phyloP scores from a whole-genome alignment of 1,140 invertebrate genomes.

The Brachionus rotundiformis region DNA sequence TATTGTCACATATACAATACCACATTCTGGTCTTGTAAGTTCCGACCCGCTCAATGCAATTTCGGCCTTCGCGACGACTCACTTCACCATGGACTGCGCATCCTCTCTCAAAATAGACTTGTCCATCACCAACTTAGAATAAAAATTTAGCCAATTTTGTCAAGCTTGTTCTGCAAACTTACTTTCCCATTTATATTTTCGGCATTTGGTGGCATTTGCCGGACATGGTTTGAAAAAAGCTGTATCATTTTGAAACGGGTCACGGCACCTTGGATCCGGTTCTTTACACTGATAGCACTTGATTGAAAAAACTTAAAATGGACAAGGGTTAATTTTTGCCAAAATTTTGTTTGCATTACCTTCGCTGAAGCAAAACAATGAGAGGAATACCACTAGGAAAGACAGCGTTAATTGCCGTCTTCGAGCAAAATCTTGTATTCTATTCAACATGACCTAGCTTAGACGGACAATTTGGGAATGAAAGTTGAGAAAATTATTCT shows the following conservation, averaged over 20 bases:
- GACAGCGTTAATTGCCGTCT: neutral
- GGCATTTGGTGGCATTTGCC: conserved; percentile 47
- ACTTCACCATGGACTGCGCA: conserved; percentile 44
- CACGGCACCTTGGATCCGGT: conserved; percentile 49
- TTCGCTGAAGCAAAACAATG: conserved; percentile 11
- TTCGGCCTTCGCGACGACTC: conserved; percentile 45
- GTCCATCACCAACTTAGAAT: conserved; percentile 44
- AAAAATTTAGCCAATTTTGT: too few species aligned
- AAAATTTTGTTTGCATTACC: too few species aligned
- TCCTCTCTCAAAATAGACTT: conserved; percentile 40
- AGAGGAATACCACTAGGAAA: neutral
- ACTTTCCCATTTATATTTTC: conserved; percentile 53
- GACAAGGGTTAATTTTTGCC: neutral
- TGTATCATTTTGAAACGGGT: conserved; percentile 52
- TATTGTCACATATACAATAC: conserved; percentile 52
- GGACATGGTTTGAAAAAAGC: conserved; percentile 44
- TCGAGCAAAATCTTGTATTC: neutral
- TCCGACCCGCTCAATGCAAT: conserved; percentile 52
- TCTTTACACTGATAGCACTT: conserved; percentile 52
- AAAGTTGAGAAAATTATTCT: neutral
- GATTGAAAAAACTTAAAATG: conserved; percentile 44
- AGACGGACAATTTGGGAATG: neutral
- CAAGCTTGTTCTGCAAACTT: neutral
- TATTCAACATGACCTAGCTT: neutral
- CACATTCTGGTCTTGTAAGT: conserved; percentile 51